phyloP scores from a whole-genome alignment of 2,888 invertebrate genomes.

The Trilocha varians region DNA sequence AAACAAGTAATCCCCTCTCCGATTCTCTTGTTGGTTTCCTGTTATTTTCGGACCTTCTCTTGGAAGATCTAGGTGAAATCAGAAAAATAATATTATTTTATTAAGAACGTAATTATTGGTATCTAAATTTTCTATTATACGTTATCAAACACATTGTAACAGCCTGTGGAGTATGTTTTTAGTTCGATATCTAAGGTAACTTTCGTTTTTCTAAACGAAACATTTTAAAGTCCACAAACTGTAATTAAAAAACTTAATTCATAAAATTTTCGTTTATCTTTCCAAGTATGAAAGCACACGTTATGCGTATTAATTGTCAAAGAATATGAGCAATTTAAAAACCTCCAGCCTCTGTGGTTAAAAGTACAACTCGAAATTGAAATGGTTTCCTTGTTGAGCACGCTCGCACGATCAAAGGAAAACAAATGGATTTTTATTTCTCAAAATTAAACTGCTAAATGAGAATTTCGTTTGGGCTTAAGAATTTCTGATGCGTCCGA shows the following conservation, averaged over 20 bases:
- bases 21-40: conserved; percentile 81
- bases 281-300: not conserved
- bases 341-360: conserved; percentile 8
- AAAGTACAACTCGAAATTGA: conserved; percentile 17
- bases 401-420: conserved; percentile 13
- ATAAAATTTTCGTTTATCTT: not conserved
- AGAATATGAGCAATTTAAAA: conserved; percentile 1
- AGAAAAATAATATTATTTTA: too few species aligned
- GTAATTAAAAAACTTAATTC: not conserved
- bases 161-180: too few species aligned
- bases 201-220: too few species aligned
- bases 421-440: conserved; percentile 13
- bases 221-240: too few species aligned
- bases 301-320: not conserved
- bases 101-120: too few species aligned
- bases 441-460: conserved; percentile 13
- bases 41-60: conserved; percentile 83
- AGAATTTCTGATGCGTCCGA: not conserved
- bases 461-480: conserved; percentile 4
- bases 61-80: conserved; percentile 73
- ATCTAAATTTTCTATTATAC: too few species aligned
- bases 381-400: conserved; percentile 14
- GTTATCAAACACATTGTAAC: too few species aligned
- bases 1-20: conserved; percentile 81
- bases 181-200: too few species aligned